Conservation (phyloP, 2,797 vertebrate species). For the Spatula clypeata region DNA sequence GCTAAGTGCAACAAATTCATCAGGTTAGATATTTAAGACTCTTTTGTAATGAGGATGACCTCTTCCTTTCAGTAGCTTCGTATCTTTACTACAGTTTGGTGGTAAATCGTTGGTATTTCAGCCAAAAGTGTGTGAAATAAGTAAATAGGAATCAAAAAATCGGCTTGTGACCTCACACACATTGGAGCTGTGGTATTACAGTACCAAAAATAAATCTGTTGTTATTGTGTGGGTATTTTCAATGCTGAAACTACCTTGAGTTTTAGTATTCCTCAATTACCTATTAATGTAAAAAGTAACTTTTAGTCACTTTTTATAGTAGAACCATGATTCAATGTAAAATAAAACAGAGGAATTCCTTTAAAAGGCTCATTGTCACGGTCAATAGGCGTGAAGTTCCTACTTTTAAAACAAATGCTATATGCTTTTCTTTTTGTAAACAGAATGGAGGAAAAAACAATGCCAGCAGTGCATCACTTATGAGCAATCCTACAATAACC, state of each 20-base stretch:
- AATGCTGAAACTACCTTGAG: neutral
- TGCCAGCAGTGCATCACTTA: slow-evolving; percentile 55
- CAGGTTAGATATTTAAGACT: neutral
- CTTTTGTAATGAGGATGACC: neutral
- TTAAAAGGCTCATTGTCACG: slow-evolving; percentile 35
- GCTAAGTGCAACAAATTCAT: neutral
- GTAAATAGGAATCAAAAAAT: neutral
- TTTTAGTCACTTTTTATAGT: neutral
- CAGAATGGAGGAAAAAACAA: slow-evolving; percentile 66
- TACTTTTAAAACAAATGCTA: slow-evolving; percentile 46
- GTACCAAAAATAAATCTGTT: neutral
- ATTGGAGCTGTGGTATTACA: neutral
- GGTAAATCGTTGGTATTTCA: neutral
- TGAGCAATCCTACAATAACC: slow-evolving; percentile 55
- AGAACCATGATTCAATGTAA: neutral
- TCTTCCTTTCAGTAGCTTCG: neutral
- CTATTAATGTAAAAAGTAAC: neutral
- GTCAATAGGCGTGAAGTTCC: slow-evolving; percentile 32
- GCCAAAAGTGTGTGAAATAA: neutral
- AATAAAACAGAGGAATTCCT: neutral
- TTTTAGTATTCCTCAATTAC: neutral
- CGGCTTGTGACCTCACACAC: neutral
- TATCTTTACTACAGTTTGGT: neutral
- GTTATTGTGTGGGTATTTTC: neutral
- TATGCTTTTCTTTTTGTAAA: slow-evolving; percentile 70